These are phyloP conservation scores for Umimayanthus chanpuru DNA, from an alignment of 92 coral and sea anemone genomes.

Conservation along the genomic window DNA sequence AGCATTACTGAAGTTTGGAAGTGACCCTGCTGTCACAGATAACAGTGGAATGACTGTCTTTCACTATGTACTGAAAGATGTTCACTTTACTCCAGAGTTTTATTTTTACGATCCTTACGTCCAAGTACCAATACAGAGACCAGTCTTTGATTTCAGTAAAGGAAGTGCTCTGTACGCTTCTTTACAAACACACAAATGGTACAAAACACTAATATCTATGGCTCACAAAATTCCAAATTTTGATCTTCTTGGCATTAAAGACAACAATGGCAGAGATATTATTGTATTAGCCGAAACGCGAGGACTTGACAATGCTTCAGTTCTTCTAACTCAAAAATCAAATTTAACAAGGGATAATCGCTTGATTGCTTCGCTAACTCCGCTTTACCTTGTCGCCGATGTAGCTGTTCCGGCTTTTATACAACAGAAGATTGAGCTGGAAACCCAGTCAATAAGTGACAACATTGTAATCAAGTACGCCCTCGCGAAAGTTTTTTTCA, in stretches of 20 bases:
- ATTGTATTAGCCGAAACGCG: neutral
- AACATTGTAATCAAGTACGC: neutral
- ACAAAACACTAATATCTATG: neutral
- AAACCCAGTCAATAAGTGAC: neutral
- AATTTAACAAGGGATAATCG: neutral
- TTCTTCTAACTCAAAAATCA: neutral
- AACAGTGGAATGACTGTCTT: conserved; percentile 39
- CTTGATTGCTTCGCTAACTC: neutral
- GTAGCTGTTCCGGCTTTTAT: neutral
- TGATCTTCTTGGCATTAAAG: neutral
- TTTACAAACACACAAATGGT: neutral
- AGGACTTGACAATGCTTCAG: conserved; percentile 6
- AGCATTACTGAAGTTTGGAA: conserved; percentile 30
- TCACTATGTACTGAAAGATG: conserved; percentile 43
- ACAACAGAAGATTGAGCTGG: neutral
- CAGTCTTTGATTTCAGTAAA: neutral
- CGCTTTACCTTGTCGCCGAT: neutral
- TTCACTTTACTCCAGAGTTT: neutral
- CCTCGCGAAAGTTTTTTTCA: neutral
- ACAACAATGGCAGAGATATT: neutral
- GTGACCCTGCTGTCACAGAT: conserved; percentile 13
- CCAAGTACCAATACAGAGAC: neutral
- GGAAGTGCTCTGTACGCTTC: neutral
- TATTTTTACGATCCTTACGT: conserved; percentile 42
- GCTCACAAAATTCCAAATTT: neutral